These are phyloP conservation scores for Bombus sibiricus DNA, from an alignment of 1,140 invertebrate genomes.

Conservation along the genomic window DNA sequence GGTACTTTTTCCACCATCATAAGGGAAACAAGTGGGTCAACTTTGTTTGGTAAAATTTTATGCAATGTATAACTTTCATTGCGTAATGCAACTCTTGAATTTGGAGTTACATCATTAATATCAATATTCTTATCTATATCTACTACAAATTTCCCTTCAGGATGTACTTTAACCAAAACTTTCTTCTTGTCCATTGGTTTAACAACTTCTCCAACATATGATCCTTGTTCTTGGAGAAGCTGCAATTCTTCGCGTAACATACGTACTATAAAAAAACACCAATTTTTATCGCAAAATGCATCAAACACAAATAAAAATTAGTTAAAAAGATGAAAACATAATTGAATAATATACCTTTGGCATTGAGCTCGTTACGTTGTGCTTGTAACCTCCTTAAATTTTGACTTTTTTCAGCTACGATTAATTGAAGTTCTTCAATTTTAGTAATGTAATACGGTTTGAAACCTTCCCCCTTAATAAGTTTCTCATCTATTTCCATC, in stretches of 20 bases:
- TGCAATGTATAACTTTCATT: constrained; percentile 99
- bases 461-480: constrained; percentile 92
- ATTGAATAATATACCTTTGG: constrained; percentile 90
- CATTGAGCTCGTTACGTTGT: constrained; percentile 99
- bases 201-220: constrained; percentile 99
- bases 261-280: constrained; percentile 87
- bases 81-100: constrained; percentile 97
- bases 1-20: constrained; percentile 99
- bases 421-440: constrained; percentile 97
- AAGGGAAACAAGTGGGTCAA: constrained; percentile 99
- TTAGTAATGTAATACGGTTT: constrained; percentile 98
- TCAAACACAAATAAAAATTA: not conserved
- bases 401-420: constrained; percentile 98
- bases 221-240: constrained; percentile 99
- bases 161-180: constrained; percentile 99
- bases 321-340: not conserved
- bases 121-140: constrained; percentile 99
- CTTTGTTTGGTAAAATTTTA: constrained; percentile 99
- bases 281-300: constrained; percentile 5
- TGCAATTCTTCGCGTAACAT: constrained; percentile 99
- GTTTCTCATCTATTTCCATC: constrained; percentile 93
- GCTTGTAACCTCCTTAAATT: constrained; percentile 98
- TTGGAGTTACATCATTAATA: constrained; percentile 98
- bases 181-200: constrained; percentile 99
- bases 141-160: constrained; percentile 99